A percentile compares a stretch with the other conserved stretches of the same genome.
phyloP scores from a whole-genome alignment of 2,797 vertebrate genomes.

The Nyctibius grandis region DNA sequence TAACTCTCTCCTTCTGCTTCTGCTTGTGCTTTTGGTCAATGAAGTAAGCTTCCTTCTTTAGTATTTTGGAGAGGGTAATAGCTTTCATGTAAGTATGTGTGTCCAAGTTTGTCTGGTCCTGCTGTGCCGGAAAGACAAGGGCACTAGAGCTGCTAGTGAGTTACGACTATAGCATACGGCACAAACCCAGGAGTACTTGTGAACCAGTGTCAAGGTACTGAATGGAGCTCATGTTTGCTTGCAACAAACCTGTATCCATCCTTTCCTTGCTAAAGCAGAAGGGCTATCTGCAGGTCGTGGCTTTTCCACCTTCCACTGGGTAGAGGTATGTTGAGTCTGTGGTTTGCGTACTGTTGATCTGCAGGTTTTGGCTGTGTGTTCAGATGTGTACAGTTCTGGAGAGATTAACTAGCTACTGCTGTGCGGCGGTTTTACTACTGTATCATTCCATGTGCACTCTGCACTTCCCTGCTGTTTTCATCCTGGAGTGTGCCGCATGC shows the following conservation, averaged over 20 bases:
- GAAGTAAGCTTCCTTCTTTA: not conserved
- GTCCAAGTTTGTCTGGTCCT: not conserved
- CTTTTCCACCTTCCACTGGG: not conserved
- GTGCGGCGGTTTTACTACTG: fast-evolving
- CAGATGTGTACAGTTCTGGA: not conserved
- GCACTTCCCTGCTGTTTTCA: not conserved
- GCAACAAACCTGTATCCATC: not conserved
- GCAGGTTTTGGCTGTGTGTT: not conserved
- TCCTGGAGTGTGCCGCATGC: not conserved
- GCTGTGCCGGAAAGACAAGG: not conserved
- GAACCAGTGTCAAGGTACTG: not conserved
- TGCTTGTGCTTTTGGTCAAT: not conserved
- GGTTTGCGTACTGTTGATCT: not conserved
- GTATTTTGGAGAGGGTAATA: not conserved
- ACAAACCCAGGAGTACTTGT: not conserved
- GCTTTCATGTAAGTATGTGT: not conserved
- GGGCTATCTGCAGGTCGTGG: fast-evolving
- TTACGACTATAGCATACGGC: fast-evolving
- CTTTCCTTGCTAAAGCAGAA: not conserved
- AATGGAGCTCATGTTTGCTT: not conserved
- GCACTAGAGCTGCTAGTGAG: not conserved
- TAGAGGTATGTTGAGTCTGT: not conserved
- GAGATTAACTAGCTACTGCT: not conserved
- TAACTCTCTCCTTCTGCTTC: not conserved
- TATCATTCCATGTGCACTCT: not conserved